A percentile compares a stretch with the other conserved stretches of the same genome.
phyloP scores from a whole-genome alignment of 2,888 invertebrate species.

The Drosophila eohydei region DNA sequence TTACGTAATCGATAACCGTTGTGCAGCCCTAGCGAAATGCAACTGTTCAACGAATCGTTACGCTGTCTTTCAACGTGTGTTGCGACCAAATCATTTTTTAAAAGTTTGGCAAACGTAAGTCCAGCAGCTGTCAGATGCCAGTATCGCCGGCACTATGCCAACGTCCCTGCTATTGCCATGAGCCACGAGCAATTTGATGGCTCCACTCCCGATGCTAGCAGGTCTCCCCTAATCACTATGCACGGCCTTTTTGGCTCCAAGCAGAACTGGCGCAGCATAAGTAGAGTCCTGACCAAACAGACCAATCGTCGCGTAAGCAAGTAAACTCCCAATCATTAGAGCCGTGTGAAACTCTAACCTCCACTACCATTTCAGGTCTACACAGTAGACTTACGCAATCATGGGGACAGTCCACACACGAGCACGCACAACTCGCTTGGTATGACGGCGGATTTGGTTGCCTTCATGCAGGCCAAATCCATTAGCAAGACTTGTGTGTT shows the following conservation, averaged over 20 bases:
- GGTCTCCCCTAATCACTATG: slow-evolving; percentile 91
- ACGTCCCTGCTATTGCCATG: slow-evolving; percentile 86
- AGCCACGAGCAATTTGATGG: slow-evolving; percentile 89
- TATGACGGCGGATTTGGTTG: slow-evolving; percentile 90
- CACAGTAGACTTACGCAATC: slow-evolving; percentile 95
- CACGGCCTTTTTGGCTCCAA: slow-evolving; percentile 96
- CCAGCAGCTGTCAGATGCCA: background rate
- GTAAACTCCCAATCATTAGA: background rate
- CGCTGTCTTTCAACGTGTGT: slow-evolving; percentile 43
- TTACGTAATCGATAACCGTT: slow-evolving; percentile 24
- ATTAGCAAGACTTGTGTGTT: slow-evolving; percentile 87
- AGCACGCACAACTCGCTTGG: slow-evolving; percentile 90
- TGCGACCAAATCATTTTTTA: slow-evolving; percentile 17
- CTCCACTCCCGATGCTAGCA: slow-evolving; percentile 73
- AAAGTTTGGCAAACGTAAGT: background rate
- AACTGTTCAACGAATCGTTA: slow-evolving; percentile 57
- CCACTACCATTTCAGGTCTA: slow-evolving; percentile 64
- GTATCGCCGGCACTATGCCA: slow-evolving; percentile 19
- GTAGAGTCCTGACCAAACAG: slow-evolving; percentile 87
- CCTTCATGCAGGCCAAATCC: slow-evolving; percentile 86
- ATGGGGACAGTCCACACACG: slow-evolving; percentile 96
- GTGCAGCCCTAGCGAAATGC: slow-evolving; percentile 48
- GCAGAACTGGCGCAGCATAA: slow-evolving; percentile 93
- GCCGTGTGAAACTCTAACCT: background rate
- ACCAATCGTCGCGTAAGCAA: slow-evolving; percentile 87